Evolutionary conservation across 2,797 vertebrate genomes (phyloP).

Genomic region (Alosa sapidissima): DNA sequence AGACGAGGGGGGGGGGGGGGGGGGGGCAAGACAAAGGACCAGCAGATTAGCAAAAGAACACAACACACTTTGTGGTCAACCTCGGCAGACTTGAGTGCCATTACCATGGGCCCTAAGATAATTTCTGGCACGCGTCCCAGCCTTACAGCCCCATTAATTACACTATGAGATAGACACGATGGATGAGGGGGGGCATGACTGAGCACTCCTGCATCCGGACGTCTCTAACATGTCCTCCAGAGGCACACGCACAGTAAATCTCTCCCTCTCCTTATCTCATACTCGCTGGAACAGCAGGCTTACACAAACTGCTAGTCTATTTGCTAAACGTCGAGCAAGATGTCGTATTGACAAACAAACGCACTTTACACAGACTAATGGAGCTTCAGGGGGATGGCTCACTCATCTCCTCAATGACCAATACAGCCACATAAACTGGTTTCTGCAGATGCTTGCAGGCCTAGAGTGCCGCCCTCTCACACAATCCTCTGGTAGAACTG

Average conservation of each 20-base stretch:
- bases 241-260: neutral
- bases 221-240: neutral
- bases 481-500: neutral
- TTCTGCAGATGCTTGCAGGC: neutral
- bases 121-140: slow-evolving; percentile 44
- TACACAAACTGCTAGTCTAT: neutral
- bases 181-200: slow-evolving; percentile 22
- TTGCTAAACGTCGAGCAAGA: neutral
- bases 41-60: neutral
- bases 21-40: neutral
- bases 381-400: neutral
- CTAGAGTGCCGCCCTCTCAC: neutral
- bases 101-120: slow-evolving; percentile 29
- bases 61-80: neutral
- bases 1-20: neutral
- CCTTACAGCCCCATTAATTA: slow-evolving; percentile 38
- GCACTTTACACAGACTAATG: neutral
- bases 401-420: neutral
- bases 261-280: neutral
- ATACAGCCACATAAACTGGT: neutral
- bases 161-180: neutral
- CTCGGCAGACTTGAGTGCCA: slow-evolving; percentile 8
- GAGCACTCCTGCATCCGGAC: slow-evolving; percentile 12
- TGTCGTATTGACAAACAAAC: neutral
- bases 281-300: neutral